Conservation (phyloP, 2,888 invertebrate genomes). For the Rhaphigaster nebulosa region DNA sequence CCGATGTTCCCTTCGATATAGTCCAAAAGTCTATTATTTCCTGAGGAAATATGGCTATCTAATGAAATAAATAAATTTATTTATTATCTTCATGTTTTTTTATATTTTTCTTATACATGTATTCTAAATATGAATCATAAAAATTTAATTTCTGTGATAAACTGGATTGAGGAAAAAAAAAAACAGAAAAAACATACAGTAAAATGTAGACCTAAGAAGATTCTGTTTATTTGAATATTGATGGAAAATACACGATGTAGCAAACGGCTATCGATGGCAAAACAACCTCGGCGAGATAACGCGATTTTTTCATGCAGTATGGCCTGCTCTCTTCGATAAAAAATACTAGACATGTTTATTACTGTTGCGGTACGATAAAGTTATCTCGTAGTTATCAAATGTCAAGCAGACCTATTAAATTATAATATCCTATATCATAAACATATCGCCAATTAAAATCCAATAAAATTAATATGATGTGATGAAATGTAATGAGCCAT, state of each 20-base stretch:
- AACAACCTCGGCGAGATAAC: background rate
- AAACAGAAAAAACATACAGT: background rate
- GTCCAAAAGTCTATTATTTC: too few species aligned
- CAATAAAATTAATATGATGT: conserved; percentile 8
- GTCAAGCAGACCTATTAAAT: background rate
- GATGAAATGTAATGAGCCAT: background rate
- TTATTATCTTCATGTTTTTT: too few species aligned
- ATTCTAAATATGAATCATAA: too few species aligned
- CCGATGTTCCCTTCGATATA: too few species aligned
- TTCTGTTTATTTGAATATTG: background rate
- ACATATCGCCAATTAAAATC: conserved; percentile 5
- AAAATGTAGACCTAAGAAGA: background rate
- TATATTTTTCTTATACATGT: too few species aligned
- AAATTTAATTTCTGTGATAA: too few species aligned
- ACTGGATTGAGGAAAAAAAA: background rate
- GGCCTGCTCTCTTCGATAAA: background rate
- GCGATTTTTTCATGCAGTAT: background rate
- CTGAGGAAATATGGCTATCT: too few species aligned
- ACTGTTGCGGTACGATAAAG: background rate
- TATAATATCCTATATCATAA: conserved; percentile 1
- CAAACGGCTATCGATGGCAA: background rate
- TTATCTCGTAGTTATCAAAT: background rate
- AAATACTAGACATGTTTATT: conserved; percentile 26
- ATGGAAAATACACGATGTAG: background rate
- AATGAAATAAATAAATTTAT: too few species aligned